Evolutionary conservation across 2,888 invertebrate species (phyloP).

Genomic region (Phyto melanocephala): DNA sequence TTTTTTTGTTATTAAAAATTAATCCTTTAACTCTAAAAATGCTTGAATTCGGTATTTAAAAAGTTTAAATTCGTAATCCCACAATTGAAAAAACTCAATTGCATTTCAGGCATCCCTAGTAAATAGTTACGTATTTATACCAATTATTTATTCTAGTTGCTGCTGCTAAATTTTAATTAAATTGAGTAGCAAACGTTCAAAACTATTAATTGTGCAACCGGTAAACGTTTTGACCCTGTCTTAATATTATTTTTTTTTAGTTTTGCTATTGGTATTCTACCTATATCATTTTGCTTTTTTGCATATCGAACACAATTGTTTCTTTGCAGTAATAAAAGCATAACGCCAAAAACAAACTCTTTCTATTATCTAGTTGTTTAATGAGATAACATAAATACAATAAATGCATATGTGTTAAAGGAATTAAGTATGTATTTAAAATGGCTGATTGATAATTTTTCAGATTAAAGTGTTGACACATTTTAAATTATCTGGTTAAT

Average conservation of each 20-base stretch:
- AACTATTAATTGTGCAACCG: conserved; percentile 46
- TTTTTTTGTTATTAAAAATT: too few relatives aligned
- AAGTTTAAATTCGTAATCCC: too few relatives aligned
- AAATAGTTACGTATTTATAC: too few relatives aligned
- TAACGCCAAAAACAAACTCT: neutral
- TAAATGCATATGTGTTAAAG: conserved; percentile 18
- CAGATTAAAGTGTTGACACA: conserved; percentile 24
- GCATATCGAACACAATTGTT: neutral
- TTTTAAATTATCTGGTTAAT: neutral
- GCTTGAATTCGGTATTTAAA: too few relatives aligned
- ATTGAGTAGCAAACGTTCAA: conserved; percentile 57
- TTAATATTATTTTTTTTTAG: neutral
- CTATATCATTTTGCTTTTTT: neutral
- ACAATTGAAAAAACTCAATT: too few relatives aligned
- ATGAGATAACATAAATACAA: conserved; percentile 36
- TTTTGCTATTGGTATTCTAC: neutral
- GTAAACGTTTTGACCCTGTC: conserved; percentile 62
- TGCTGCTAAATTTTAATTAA: conserved; percentile 29
- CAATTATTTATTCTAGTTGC: conserved; percentile 9
- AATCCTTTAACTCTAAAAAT: too few relatives aligned
- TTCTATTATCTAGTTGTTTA: conserved; percentile 18
- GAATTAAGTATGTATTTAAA: conserved; percentile 49
- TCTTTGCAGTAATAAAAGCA: neutral
- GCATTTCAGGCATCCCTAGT: too few relatives aligned
- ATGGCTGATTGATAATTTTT: conserved; percentile 46